phyloP scores from a whole-genome alignment of 2,113 vertebrate genomes.

The Pavo muticus region DNA sequence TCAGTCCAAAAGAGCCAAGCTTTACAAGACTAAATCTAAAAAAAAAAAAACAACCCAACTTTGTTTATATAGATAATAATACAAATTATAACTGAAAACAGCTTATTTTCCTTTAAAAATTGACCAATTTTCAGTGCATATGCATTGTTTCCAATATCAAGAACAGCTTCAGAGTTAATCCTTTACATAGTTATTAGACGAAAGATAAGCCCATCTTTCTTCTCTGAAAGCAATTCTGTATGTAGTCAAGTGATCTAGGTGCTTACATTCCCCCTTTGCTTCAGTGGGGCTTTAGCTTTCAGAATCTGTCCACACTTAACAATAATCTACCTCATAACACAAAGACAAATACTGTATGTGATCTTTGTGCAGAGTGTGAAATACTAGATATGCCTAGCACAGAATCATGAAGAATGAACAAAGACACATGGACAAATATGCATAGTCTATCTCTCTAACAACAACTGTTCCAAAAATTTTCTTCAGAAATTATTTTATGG shows the following conservation, averaged over 20 bases:
- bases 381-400: background rate
- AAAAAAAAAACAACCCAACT: accelerated
- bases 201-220: background rate
- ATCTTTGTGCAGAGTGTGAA: background rate
- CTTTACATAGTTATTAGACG: background rate
- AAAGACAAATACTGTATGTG: background rate
- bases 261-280: background rate
- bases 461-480: background rate
- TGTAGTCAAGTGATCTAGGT: background rate
- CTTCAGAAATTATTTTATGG: background rate
- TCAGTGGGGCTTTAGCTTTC: background rate
- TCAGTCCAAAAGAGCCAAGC: background rate
- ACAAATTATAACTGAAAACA: background rate
- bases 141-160: background rate
- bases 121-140: background rate
- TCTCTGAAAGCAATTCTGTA: background rate
- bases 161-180: background rate
- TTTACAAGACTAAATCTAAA: background rate
- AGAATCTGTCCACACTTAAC: background rate
- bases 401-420: background rate
- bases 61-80: background rate
- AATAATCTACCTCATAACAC: background rate
- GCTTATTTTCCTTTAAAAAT: background rate
- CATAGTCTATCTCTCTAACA: background rate
- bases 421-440: background rate